Evolutionary conservation across 2,113 vertebrate genomes (phyloP), one percentile per base, ranked within the genome.

Genomic region (Tupaia tana): DNA sequence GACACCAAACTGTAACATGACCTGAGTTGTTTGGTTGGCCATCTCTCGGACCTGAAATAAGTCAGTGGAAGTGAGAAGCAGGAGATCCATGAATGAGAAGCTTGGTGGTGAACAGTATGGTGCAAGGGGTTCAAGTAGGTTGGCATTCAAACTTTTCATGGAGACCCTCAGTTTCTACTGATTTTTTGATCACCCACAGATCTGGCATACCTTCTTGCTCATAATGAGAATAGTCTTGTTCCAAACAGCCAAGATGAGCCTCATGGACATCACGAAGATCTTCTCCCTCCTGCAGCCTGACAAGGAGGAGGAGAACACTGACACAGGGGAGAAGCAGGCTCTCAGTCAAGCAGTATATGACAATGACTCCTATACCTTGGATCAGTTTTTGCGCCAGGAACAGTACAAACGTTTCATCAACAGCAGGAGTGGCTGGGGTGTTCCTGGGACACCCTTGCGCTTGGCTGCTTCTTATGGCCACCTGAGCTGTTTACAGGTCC

Each of bases 181-280:
- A 5, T 25, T 9, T 83, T 98, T 81, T 95, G 78, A 79, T 67
- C 1, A 83, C 24, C 93, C 0, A 1, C 56, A 98, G 98, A 90
- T 97, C 93, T 93, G 56, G 1, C 31, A 15, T 90, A 87, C 93
- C 63, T 14, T 89, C 63, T 20, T 91, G 34, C 84, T 94, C 93
- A 98, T 90, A 89, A 98, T 98, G 96, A 98, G 92, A 98, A 97
- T 96, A 71, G 93, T 97, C 86, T 90, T 96, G 93, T 96, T 97
- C 95, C 96, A 92, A 67, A 96, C 97, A 89, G 92, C 78, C 94
- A 97, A 98, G 95, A 99, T 99, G 99, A 99, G 98, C 97, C 97
- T 99, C 91, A 99, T 99, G 99, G 99, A 99, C 95, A 99, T 99
- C 96, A 99, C 98, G 18, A 99, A 99, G 98, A 99, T 99, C 91